Base-by-base conservation (phyloP, 2,797 vertebrate species). In the Pteronotus mesoamericanus region DNA sequence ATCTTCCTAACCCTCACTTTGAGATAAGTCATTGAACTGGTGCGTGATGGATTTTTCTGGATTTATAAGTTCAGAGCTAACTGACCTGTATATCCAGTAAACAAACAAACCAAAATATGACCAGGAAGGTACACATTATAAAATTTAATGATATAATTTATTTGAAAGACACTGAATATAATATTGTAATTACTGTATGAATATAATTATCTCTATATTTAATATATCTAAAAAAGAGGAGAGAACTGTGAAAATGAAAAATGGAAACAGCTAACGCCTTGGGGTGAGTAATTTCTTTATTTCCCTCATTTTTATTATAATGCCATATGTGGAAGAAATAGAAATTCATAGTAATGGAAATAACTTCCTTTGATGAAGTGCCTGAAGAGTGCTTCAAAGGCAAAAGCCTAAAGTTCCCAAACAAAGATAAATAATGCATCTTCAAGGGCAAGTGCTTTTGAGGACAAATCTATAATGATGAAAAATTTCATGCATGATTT, bases 291-390 rank as follows among this genome's bases (percentile, higher is more conserved):
- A 86, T 94, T 91, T 97, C 11, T 95, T 89, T 82, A 94, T 88
- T 91, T 96, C 51, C 34, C 90, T 83, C 78, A 85, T 87, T 94
- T 95, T 61, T 86, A 92, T 95, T 77, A 51, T 91, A 83, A 96
- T 91, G 53, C 16, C 14, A 12, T 86, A 29, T 86, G 10, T 94
- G 86, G 44, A 89, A 77, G 44, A 93, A 96, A 94, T 5, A 85
- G n/a, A 90, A 88, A 85, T 89, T 96, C 68, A 94, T 12, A 72
- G 61, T 75, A 90, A 94, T 46, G 69, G 34, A 97, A 96, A 92
- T 86, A 80, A 91, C 48, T 94, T 37, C 29, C 59, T 89, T 91
- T 95, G 88, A 95, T 96, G 91, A 97, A 94, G 66, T 69, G 46
- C 83, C 71, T 92, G 21, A 92, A 96, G 80, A 83, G 19, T 83